Base-by-base conservation (phyloP, 2,888 invertebrate genomes). In the Agonopterix heracliana region DNA sequence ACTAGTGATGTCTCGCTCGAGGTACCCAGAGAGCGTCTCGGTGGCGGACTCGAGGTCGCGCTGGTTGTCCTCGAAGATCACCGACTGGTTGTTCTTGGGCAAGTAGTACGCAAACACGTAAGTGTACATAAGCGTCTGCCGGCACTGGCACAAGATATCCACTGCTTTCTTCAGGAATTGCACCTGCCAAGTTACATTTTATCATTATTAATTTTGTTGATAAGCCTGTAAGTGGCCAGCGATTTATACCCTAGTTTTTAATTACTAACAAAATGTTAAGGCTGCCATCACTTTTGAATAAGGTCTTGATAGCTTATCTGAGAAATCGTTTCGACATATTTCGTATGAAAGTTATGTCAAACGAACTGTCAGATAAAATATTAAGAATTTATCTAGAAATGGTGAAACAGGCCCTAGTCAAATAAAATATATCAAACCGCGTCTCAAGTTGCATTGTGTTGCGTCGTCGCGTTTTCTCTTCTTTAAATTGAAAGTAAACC, bases 51-150 rank as follows among this genome's bases (percentile, higher is more conserved):
- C 99, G 68, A 99, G 91, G 91, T 99, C 98, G 73, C 95, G 95
- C 91, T 99, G 98, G 92, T 98, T 98, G 86, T 96, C 97, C 92
- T 99, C 98, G 85, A 99, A 99, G 81, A 99, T 98, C 86, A 96
- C 95, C 70, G 98, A 97, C 89, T 99, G 98, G 90, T 99, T 99
- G 90, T 97, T 99, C 90, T 98, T 97, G 82, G 93, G 93, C 77
- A 99, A 92, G 87, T 99, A 99, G 89, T 97, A 99, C 68, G 99
- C 99, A 91, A 99, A 99, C 63, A 98, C 98, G 83, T 99, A 99
- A 45, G 99, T 99, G 90, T 97, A 99, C 98, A 99, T 99, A 50
- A 99, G 91, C 12, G 98, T 98, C 85, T 98, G 98, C 60, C 99
- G 92, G 90, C 98, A 99, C 82, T 96, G 96, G 88, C 98, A 98